These are phyloP conservation scores for Chloroceryle inda DNA, from an alignment of 2,797 vertebrate species.

Conservation along the genomic window DNA sequence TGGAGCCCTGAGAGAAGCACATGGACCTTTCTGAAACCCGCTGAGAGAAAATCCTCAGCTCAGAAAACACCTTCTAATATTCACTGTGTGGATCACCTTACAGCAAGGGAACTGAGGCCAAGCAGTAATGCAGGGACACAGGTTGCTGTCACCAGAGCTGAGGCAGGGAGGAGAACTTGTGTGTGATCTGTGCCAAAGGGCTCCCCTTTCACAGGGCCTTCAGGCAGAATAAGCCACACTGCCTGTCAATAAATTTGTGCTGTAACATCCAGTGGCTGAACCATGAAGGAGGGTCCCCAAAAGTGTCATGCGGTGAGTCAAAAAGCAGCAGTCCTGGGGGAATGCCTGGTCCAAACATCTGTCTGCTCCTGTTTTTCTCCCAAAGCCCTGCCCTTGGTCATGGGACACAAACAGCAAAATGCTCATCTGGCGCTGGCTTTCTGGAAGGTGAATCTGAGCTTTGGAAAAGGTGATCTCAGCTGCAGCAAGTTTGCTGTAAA, in stretches of 20 bases:
- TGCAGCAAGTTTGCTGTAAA: neutral
- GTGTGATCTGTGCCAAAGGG: neutral
- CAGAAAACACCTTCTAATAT: neutral
- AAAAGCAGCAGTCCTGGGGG: neutral
- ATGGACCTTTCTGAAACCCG: neutral
- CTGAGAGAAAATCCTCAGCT: neutral
- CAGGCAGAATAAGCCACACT: accelerated
- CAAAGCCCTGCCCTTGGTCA: neutral
- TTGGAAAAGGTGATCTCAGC: constrained; percentile 15
- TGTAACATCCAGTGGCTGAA: neutral
- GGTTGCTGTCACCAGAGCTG: neutral
- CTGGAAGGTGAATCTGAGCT: neutral
- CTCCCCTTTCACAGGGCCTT: neutral
- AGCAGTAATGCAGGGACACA: accelerated
- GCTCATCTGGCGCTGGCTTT: neutral
- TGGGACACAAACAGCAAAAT: neutral
- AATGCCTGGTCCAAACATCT: neutral
- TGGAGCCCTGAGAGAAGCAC: neutral
- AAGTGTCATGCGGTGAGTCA: neutral
- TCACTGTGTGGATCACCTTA: neutral
- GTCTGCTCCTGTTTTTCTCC: neutral
- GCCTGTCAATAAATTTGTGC: neutral
- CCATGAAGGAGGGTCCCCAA: neutral
- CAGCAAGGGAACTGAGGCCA: neutral
- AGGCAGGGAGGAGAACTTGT: neutral